phyloP scores from a whole-genome alignment of 2,888 invertebrate species.

The Sinodicranocentrus sp. region DNA sequence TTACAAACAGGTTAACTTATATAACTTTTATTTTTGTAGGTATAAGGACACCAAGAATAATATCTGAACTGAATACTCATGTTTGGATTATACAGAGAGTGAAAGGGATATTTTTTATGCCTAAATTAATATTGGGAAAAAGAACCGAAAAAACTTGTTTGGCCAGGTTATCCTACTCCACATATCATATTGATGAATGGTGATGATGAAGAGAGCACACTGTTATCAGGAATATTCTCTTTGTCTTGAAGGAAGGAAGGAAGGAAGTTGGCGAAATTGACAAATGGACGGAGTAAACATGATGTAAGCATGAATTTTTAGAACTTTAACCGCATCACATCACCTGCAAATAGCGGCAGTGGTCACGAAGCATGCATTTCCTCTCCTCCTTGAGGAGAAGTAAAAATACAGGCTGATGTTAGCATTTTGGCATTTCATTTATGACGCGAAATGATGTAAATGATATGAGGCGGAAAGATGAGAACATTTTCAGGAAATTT shows the following conservation, averaged over 20 bases:
- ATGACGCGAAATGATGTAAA: too few species aligned
- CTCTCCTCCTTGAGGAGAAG: neutral
- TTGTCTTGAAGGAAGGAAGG: constrained; percentile 39
- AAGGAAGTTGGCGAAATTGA: constrained; percentile 61
- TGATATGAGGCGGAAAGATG: too few species aligned
- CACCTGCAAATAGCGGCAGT: constrained; percentile 47
- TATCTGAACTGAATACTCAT: too few species aligned
- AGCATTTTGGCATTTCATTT: neutral
- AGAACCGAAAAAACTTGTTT: constrained; percentile 70
- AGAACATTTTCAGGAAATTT: too few species aligned
- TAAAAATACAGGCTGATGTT: neutral
- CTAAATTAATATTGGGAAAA: constrained; percentile 49
- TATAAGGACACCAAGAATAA: neutral
- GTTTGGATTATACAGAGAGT: too few species aligned
- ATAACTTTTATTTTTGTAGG: neutral
- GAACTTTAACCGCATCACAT: constrained; percentile 56
- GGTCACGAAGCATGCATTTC: constrained; percentile 63
- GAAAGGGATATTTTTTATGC: constrained; percentile 54
- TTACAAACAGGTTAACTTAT: neutral
- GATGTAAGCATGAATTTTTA: constrained; percentile 47
- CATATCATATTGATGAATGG: constrained; percentile 34
- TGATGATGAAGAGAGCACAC: neutral
- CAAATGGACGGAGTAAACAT: constrained; percentile 52
- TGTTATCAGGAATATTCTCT: too few species aligned
- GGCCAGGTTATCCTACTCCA: constrained; percentile 44